Evolutionary conservation across 2,888 invertebrate genomes (phyloP).

Genomic region (Heliconius hortense): DNA sequence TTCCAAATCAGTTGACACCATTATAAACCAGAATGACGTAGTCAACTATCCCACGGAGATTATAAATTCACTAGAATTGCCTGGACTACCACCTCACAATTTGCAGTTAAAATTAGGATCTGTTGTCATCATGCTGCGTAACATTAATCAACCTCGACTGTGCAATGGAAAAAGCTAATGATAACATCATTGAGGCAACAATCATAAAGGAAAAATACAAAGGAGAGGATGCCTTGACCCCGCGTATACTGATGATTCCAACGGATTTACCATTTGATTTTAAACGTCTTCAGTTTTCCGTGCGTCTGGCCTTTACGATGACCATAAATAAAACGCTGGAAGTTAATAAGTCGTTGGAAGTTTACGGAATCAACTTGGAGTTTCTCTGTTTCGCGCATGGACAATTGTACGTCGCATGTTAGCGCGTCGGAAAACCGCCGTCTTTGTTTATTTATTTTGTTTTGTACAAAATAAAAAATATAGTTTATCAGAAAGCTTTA

Average conservation of each 20-base stretch:
- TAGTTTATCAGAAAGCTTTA: constrained; percentile 41
- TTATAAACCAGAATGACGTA: constrained; percentile 39
- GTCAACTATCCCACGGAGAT: constrained; percentile 12
- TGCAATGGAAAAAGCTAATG: constrained; percentile 45
- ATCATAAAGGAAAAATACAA: constrained; percentile 44
- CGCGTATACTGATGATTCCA: constrained; percentile 6
- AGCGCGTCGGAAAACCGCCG: constrained; percentile 44
- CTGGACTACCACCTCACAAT: constrained; percentile 44
- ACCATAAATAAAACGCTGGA: constrained; percentile 42
- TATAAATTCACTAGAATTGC: constrained; percentile 42
- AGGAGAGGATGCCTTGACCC: constrained; percentile 47
- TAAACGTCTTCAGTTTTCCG: neutral
- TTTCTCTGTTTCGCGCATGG: constrained; percentile 45
- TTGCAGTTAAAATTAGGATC: constrained; percentile 41
- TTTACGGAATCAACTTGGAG: constrained; percentile 26
- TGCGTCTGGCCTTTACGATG: neutral
- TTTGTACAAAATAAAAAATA: constrained; percentile 16
- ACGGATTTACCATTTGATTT: too few species aligned
- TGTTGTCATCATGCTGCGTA: constrained; percentile 44
- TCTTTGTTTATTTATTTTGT: constrained; percentile 41
- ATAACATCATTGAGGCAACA: constrained; percentile 22
- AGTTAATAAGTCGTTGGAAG: neutral
- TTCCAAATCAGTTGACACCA: constrained; percentile 38
- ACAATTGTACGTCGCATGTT: constrained; percentile 47
- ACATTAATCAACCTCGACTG: constrained; percentile 35